Evolutionary conservation across 2,797 vertebrate species (phyloP).

Genomic region (Perodicticus potto): DNA sequence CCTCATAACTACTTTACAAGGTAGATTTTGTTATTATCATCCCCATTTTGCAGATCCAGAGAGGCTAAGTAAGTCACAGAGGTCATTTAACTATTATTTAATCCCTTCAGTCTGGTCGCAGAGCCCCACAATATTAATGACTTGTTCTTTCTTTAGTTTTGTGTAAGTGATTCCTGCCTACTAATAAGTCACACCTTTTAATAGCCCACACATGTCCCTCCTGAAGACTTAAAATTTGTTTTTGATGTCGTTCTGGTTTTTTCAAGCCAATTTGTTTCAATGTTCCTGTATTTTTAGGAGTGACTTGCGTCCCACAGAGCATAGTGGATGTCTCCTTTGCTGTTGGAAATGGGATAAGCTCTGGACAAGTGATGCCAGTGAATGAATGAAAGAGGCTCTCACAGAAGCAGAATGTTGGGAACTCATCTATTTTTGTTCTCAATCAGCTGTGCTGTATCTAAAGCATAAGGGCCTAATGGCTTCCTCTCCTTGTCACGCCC

Average conservation of each 20-base stretch:
- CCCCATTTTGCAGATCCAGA: background rate
- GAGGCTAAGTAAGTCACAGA: background rate
- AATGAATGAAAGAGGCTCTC: slow-evolving; percentile 48
- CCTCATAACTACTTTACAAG: background rate
- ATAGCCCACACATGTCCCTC: background rate
- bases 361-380: slow-evolving; percentile 30
- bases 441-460: slow-evolving; percentile 59
- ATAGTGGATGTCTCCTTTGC: background rate
- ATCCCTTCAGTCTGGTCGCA: background rate
- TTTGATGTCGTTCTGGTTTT: background rate
- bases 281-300: background rate
- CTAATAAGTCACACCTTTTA: background rate
- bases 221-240: background rate
- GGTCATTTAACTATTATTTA: background rate
- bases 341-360: background rate
- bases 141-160: background rate
- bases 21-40: background rate
- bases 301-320: background rate
- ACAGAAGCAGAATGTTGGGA: background rate
- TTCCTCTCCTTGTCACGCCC: slow-evolving; percentile 56
- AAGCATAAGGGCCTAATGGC: slow-evolving; percentile 64
- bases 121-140: fast-evolving
- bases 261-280: background rate
- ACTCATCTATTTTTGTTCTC: slow-evolving; percentile 18
- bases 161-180: background rate